A percentile compares a stretch with the other conserved stretches of the same genome.
Conservation (phyloP, 1,140 invertebrate genomes). For the Drosophila ercepeae region DNA sequence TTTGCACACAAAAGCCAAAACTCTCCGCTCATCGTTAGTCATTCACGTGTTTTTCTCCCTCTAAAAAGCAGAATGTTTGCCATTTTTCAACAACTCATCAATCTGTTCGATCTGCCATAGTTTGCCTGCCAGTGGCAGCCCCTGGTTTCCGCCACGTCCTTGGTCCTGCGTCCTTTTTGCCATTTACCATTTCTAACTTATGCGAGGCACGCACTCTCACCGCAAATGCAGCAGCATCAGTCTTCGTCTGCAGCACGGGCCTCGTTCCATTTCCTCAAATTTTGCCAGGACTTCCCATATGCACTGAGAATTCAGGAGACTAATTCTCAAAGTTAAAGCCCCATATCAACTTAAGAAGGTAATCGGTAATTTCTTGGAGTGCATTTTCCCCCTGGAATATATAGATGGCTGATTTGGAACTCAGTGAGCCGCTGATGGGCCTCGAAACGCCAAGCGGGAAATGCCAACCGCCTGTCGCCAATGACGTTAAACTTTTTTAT, state of each 20-base stretch:
- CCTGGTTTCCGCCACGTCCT: slow-evolving; percentile 7
- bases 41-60: slow-evolving; percentile 33
- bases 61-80: slow-evolving; percentile 53
- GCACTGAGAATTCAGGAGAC: not conserved
- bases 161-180: slow-evolving; percentile 22
- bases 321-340: no score
- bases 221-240: slow-evolving; percentile 80
- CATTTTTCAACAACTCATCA: slow-evolving; percentile 82
- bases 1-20: slow-evolving; percentile 10
- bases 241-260: slow-evolving; percentile 66
- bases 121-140: slow-evolving; percentile 47
- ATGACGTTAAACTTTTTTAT: slow-evolving; percentile 75
- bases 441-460: slow-evolving; percentile 19
- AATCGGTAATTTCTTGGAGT: not conserved
- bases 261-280: not conserved
- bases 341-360: no score
- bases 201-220: slow-evolving; percentile 77
- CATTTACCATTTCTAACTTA: slow-evolving; percentile 63
- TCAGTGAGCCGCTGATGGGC: slow-evolving; percentile 25
- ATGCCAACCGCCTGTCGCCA: slow-evolving; percentile 57
- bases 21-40: slow-evolving; percentile 45
- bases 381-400: slow-evolving; percentile 48
- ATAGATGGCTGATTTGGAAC: slow-evolving; percentile 57
- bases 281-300: not conserved
- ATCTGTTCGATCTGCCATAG: slow-evolving; percentile 69